Conservation (phyloP, 2,888 invertebrate genomes). For the Digitonthophagus gazella region DNA sequence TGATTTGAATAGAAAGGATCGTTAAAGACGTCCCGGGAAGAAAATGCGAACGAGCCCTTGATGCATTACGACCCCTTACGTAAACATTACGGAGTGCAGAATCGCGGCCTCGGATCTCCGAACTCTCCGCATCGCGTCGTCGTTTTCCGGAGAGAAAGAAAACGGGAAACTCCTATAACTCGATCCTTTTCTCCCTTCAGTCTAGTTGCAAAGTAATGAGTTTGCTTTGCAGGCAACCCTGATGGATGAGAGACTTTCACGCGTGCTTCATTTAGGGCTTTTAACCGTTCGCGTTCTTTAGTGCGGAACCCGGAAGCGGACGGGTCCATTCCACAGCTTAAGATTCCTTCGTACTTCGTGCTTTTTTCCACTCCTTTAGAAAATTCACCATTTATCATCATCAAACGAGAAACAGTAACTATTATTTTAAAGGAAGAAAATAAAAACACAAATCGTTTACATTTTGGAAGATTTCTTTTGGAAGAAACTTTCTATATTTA, state of each 20-base stretch:
- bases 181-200: constrained; percentile 33
- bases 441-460: not conserved
- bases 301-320: constrained; percentile 27
- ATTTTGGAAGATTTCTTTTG: no score
- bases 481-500: not conserved
- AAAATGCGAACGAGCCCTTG: constrained; percentile 40
- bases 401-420: not conserved
- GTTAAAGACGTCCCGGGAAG: constrained; percentile 36
- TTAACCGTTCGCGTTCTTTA: constrained; percentile 39
- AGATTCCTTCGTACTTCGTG: not conserved
- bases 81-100: constrained; percentile 45
- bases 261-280: constrained; percentile 45
- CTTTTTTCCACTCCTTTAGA: not conserved
- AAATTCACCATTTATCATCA: not conserved
- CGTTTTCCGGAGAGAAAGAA: not conserved
- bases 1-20: constrained; percentile 31
- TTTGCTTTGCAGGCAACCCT: constrained; percentile 42
- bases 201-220: constrained; percentile 45
- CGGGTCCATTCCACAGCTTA: constrained; percentile 19
- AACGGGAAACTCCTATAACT: constrained; percentile 1
- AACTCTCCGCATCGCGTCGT: not conserved
- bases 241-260: constrained; percentile 43
- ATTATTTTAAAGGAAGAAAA: not conserved
- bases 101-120: constrained; percentile 30
- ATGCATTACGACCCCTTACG: constrained; percentile 43